These are phyloP conservation scores for Rhyzopertha dominica DNA, from an alignment of 1,140 invertebrate species.

Conservation along the genomic window DNA sequence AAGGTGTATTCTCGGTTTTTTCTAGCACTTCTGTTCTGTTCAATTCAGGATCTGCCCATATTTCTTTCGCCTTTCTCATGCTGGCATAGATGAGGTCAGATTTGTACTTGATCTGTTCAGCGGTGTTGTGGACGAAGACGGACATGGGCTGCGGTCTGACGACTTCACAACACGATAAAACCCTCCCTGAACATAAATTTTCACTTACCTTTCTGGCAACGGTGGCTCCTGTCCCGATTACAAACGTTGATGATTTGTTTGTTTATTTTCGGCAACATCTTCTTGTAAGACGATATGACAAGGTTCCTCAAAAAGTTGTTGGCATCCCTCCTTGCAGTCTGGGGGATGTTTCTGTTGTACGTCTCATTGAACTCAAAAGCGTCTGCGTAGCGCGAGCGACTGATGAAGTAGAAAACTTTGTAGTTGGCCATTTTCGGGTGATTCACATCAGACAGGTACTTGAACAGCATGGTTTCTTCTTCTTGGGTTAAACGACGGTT, in stretches of 20 bases:
- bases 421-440: constrained; percentile 28
- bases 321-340: not conserved
- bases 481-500: constrained; percentile 23
- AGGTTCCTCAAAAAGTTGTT: not conserved
- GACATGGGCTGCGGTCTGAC: constrained; percentile 33
- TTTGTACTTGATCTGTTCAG: constrained; percentile 36
- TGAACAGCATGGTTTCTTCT: constrained; percentile 36
- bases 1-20: constrained; percentile 37
- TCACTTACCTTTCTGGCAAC: constrained; percentile 26
- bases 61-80: constrained; percentile 35
- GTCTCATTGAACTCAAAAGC: constrained; percentile 33
- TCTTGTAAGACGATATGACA: not conserved
- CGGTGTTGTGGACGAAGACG: constrained; percentile 35
- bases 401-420: constrained; percentile 35
- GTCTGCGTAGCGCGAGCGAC: constrained; percentile 35
- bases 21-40: constrained; percentile 10
- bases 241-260: constrained; percentile 28
- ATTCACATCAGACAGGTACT: constrained; percentile 27
- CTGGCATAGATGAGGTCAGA: constrained; percentile 35
- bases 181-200: constrained; percentile 7
- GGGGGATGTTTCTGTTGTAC: not conserved
- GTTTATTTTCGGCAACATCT: constrained; percentile 28
- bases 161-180: constrained; percentile 18
- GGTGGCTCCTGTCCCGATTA: constrained; percentile 25
- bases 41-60: constrained; percentile 22